Base-by-base conservation (phyloP, 2,888 invertebrate genomes). In the Tolmerus cingulatus region DNA sequence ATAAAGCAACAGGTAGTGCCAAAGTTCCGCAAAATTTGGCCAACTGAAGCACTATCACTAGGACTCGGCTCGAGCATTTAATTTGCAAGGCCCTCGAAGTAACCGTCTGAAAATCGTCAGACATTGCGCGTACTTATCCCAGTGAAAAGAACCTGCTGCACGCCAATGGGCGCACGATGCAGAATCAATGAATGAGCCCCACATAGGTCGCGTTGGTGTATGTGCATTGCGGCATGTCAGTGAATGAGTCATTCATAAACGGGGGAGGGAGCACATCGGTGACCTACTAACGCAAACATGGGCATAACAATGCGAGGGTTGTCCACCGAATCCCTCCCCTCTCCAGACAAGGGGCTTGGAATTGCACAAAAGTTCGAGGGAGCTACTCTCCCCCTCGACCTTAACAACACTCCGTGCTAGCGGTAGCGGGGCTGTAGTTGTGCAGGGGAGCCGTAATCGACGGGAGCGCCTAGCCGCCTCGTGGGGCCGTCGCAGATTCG, bases 201-300 rank as follows among this genome's bases (percentile, higher is more conserved):
- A 43, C 46, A 34, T 23, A n/a, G 79, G 23, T 2, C 23, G 40
- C 16, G 40, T 74, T 4, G 14, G 34, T 79, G 19, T 46, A 37
- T 74, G 19, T 46, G 74, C 4, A 74, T 77, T 87, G 78, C 87
- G 30, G 84, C 55, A 87, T 81, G 85, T 37, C 74, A 88, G 86
- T 88, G 88, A 88, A 88, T 89, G 89, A 89, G 86, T 89, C 89
- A 89, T 89, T 89, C 89, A 89, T 89, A 87, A 89, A 88, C 76
- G 87, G 74, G 87, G 78, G 82, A 86, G 57, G 78, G 43, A 79
- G 84, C 43, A 81, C 77, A 66, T 74, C 51, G 55, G 76, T 89
- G 89, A 88, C 89, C 88, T 88, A 89, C 88, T 88, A 88, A 88
- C 86, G 88, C 88, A 88, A 8, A 30, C 14, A 37, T 16, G 57